Evolutionary conservation across 2,888 invertebrate species (phyloP).

Genomic region (Phortica magna): DNA sequence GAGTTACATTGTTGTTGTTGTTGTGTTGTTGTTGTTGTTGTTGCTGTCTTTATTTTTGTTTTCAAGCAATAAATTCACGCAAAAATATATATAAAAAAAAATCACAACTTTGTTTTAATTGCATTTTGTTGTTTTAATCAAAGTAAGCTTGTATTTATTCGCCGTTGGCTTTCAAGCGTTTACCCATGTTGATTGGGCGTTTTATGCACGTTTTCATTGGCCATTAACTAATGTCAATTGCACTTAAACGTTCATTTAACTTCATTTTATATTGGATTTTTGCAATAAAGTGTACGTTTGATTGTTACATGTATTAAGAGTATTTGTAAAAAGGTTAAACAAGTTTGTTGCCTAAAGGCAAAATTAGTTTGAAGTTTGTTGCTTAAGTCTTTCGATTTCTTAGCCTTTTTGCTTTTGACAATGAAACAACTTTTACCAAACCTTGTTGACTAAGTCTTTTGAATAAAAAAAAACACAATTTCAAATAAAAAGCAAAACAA

Average conservation of each 20-base stretch:
- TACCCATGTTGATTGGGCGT: no score
- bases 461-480: neutral
- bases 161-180: no score
- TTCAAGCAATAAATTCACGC: neutral
- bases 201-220: no score
- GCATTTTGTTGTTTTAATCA: neutral
- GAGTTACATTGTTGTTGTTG: neutral
- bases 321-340: no score
- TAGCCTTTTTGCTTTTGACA: no score
- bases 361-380: slow-evolving; percentile 54
- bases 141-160: no score
- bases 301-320: no score
- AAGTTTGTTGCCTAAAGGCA: neutral
- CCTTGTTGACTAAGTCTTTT: neutral
- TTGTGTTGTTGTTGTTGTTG: slow-evolving; percentile 6
- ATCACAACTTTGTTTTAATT: neutral
- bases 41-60: neutral
- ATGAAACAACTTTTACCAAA: no score
- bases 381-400: slow-evolving; percentile 68
- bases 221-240: no score
- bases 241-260: no score
- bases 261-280: no score
- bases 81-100: neutral
- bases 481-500: neutral
- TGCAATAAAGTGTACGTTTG: no score